Percentiles rank a stretch among this genome's conserved stretches.
phyloP scores from a whole-genome alignment of 2,888 invertebrate species.

The Tribolium freemani region DNA sequence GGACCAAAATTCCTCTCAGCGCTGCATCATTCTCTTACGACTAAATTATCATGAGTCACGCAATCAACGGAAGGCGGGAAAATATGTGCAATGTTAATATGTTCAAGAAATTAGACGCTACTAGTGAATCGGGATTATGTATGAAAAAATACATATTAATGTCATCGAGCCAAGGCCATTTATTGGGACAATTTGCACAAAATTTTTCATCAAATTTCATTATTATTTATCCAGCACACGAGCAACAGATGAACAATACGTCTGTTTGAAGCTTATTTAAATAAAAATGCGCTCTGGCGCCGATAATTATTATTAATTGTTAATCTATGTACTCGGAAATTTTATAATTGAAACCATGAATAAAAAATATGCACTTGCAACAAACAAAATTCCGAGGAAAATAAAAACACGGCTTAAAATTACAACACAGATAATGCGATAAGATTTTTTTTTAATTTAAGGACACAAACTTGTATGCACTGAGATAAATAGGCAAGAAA shows the following conservation, averaged over 20 bases:
- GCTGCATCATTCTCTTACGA: neutral
- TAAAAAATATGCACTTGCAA: too few species aligned
- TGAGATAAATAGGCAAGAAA: too few species aligned
- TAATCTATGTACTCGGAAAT: too few species aligned
- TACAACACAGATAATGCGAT: too few species aligned
- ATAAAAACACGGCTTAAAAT: too few species aligned
- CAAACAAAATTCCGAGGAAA: too few species aligned
- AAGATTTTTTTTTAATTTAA: too few species aligned
- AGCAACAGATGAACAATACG: neutral
- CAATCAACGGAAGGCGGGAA: slow-evolving; percentile 9
- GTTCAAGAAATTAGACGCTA: neutral
- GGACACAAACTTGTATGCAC: too few species aligned
- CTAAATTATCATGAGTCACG: slow-evolving; percentile 8
- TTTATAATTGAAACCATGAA: neutral
- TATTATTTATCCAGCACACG: neutral
- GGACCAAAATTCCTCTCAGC: slow-evolving; percentile 1
- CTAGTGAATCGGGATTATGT: neutral
- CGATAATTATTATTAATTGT: neutral
- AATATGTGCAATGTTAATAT: slow-evolving; percentile 5
- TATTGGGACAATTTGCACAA: neutral
- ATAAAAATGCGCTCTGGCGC: neutral
- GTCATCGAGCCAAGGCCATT: too few species aligned
- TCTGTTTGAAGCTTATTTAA: neutral
- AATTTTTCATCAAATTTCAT: neutral
- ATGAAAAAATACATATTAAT: neutral